phyloP scores from a whole-genome alignment of 2,888 invertebrate genomes.

The Cantharis rufa region DNA sequence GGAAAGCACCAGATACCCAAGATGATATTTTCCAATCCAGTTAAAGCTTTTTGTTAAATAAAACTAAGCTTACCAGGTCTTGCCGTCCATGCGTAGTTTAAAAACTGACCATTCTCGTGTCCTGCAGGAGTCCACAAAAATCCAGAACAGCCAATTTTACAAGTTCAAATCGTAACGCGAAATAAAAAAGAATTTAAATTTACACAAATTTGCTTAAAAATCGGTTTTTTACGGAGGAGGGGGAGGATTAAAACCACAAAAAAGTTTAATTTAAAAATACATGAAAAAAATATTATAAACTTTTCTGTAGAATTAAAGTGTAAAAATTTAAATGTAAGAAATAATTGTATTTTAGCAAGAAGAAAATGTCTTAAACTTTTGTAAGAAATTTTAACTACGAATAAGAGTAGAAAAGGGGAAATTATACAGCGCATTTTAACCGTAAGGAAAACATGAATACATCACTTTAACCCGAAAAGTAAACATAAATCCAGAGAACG shows the following conservation, averaged over 20 bases:
- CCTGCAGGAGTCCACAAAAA: background rate
- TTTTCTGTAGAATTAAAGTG: background rate
- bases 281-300: background rate
- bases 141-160: background rate
- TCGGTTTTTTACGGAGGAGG: background rate
- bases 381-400: background rate
- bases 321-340: background rate
- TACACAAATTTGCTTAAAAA: background rate
- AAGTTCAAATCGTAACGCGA: background rate
- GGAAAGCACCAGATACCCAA: background rate
- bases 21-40: background rate
- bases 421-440: background rate
- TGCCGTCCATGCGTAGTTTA: background rate
- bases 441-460: constrained; percentile 2
- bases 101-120: background rate
- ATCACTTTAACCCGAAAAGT: constrained; percentile 3
- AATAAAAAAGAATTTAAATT: background rate
- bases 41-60: background rate
- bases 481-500: background rate
- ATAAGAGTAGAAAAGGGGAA: background rate
- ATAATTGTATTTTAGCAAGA: background rate
- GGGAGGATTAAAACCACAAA: background rate
- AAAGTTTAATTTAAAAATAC: background rate
- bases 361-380: background rate
- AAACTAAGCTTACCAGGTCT: background rate